Conservation (phyloP, 2,797 vertebrate genomes). For the Tachyglossus aculeatus region DNA sequence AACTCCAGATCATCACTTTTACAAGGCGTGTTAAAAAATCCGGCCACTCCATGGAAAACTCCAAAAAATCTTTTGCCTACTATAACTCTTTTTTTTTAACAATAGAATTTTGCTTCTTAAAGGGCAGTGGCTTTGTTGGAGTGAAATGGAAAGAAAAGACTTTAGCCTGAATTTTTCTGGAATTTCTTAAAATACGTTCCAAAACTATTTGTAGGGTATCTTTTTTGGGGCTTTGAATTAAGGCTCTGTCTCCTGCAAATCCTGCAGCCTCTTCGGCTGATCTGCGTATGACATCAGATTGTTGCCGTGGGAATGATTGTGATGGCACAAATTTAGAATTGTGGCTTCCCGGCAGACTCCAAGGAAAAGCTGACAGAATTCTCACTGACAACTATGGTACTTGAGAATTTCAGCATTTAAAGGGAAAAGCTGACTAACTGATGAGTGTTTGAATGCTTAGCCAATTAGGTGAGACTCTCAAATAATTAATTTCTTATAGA, state of each 20-base stretch:
- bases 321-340: not conserved
- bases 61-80: not conserved
- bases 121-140: too few relatives aligned
- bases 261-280: not conserved
- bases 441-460: too few relatives aligned
- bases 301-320: not conserved
- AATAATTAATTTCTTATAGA: too few relatives aligned
- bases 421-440: too few relatives aligned
- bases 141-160: too few relatives aligned
- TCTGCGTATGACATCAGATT: not conserved
- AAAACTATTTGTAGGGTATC: not conserved
- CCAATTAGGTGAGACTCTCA: too few relatives aligned
- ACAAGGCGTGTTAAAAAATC: not conserved
- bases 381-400: not conserved
- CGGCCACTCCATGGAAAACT: not conserved
- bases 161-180: too few relatives aligned
- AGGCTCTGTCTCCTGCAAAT: not conserved
- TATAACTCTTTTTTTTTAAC: too few relatives aligned
- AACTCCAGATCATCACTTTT: not conserved
- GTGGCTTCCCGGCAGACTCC: not conserved
- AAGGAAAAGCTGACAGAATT: not conserved
- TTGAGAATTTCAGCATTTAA: too few relatives aligned
- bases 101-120: not conserved
- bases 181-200: not conserved
- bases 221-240: conserved; percentile 8